Base-by-base conservation (phyloP, 2,113 vertebrate genomes). In the Xenotilapia leptura region DNA sequence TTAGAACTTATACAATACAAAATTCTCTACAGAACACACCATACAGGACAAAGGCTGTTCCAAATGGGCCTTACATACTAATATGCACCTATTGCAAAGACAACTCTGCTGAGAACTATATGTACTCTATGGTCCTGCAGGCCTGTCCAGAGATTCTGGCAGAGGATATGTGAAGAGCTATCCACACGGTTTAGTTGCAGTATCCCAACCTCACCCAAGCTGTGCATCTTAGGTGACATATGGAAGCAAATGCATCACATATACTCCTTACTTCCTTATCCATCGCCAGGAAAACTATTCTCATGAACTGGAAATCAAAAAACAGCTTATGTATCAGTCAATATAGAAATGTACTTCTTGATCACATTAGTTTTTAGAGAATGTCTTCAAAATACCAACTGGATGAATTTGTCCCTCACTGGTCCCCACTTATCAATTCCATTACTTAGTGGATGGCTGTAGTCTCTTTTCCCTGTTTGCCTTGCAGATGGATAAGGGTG, bases 31-130 rank as follows among this genome's bases (percentile, higher is more conserved):
- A 36, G 9, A 36, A 65, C 60, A 65, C 60, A 65, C 17, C 31
- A 36, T 12, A 65, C 17, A 65, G 60, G 31, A 36, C 31, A 65
- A n/a, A 36, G 0, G 60, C 0, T 65, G 60, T 12, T 65, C 10
- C 60, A 65, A 65, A 65, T 36, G 6, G 31, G 31, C 60, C 31
- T 65, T 36, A 65, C 10, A 36, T 1, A 65, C 58, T 65, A n/a
- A 65, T 7, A 12, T 65, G 60, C 31, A 65, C 4, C 58, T n/a
- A 62, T 36, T 0, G 17, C 0, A 62, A 65, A 65, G 60, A 36
- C 31, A 36, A 36, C 60, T 36, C 31, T 65, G 60, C 58, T 62
- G 4, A 62, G 58, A 65, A n/a, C 58, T 62, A 11, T 36, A 33
- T 62, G 58, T 0, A 60, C 58, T 2, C 17, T 36, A n/a, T 36